Evolutionary conservation across 2,888 invertebrate species (phyloP).

Genomic region (Tetragnatha montana): DNA sequence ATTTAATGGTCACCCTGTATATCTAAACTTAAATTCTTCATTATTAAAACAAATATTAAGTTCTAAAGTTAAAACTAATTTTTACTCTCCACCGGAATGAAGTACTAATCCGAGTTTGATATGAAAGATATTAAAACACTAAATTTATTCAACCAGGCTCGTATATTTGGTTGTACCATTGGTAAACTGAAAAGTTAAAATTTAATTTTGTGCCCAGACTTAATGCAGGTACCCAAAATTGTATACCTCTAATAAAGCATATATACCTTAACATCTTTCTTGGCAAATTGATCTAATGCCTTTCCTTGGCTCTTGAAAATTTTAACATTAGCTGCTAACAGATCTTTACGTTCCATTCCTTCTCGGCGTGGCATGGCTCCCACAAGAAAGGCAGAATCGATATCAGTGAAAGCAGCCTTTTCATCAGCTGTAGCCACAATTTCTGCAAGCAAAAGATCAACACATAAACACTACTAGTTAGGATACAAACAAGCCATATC

Average conservation of each 20-base stretch:
- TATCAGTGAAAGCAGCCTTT: conserved; percentile 94
- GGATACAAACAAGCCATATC: neutral
- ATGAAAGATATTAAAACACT: neutral
- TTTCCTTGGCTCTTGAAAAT: conserved; percentile 98
- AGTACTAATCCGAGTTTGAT: neutral
- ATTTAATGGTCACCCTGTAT: too few relatives aligned
- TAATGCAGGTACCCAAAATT: neutral
- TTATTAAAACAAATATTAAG: neutral
- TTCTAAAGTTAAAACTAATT: neutral
- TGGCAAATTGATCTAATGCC: conserved; percentile 91
- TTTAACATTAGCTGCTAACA: conserved; percentile 96
- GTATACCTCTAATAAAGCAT: neutral
- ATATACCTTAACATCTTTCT: conserved; percentile 90
- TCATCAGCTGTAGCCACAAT: conserved; percentile 92
- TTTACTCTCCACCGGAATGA: too few relatives aligned
- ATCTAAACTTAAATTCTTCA: too few relatives aligned
- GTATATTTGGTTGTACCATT: neutral
- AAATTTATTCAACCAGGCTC: neutral
- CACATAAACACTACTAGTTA: neutral
- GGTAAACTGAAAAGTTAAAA: neutral
- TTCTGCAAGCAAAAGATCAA: conserved; percentile 76
- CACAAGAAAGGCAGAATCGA: conserved; percentile 96
- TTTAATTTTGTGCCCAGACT: neutral
- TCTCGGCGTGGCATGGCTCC: conserved; percentile 98
- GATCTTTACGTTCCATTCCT: conserved; percentile 99